These are phyloP conservation scores for Clistopyga incitator DNA, from an alignment of 2,888 invertebrate species.

Conservation along the genomic window DNA sequence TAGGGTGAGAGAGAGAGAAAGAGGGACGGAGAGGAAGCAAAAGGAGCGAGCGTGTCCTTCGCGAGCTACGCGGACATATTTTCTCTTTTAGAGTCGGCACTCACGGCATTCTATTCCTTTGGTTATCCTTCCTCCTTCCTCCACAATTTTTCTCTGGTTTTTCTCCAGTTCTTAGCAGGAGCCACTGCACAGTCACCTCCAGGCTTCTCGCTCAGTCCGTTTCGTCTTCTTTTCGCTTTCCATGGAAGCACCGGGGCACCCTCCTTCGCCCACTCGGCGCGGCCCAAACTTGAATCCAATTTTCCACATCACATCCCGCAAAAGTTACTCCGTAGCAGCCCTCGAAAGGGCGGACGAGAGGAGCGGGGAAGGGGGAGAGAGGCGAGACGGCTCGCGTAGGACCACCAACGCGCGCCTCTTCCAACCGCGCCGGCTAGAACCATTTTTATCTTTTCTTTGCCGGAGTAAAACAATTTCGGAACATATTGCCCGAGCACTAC, in stretches of 20 bases:
- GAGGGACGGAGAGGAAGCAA: constrained; percentile 22
- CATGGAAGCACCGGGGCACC: constrained; percentile 48
- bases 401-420: constrained; percentile 45
- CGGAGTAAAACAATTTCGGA: constrained; percentile 80
- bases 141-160: constrained; percentile 28
- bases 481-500: constrained; percentile 78
- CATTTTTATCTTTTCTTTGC: constrained; percentile 69
- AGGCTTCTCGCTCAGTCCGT: constrained; percentile 52
- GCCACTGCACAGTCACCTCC: constrained; percentile 10
- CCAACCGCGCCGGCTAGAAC: constrained; percentile 33
- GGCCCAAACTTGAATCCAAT: constrained; percentile 81
- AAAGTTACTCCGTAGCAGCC: constrained; percentile 77
- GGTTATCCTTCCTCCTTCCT: constrained; percentile 39
- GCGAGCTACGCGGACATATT: constrained; percentile 28
- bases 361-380: constrained; percentile 4
- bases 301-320: constrained; percentile 82
- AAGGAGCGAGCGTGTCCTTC: constrained; percentile 34
- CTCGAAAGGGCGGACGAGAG: constrained; percentile 52
- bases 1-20: constrained; percentile 12
- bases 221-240: constrained; percentile 60
- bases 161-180: neutral
- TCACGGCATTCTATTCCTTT: constrained; percentile 59
- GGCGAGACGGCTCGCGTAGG: constrained; percentile 55
- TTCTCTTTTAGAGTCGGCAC: constrained; percentile 31
- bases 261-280: constrained; percentile 60